phyloP scores from a whole-genome alignment of 1,140 invertebrate species.

The Nasonia vitripennis region DNA sequence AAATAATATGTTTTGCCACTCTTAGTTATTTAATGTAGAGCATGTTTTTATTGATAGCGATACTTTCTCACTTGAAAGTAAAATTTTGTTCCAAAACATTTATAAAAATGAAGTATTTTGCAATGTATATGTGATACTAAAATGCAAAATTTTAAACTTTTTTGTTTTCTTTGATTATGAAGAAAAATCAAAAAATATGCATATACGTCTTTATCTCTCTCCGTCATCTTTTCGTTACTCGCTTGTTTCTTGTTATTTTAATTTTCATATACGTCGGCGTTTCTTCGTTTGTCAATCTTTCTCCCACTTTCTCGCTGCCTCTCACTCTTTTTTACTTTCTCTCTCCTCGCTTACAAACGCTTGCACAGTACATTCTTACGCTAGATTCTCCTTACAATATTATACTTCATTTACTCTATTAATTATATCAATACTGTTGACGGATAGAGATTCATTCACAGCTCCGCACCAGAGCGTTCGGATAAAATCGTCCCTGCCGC shows the following conservation, averaged over 20 bases:
- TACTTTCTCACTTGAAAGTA: background rate
- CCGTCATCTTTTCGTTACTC: constrained; percentile 34
- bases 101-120: no score
- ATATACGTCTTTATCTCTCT: constrained; percentile 18
- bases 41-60: background rate
- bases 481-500: constrained; percentile 65
- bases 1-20: background rate
- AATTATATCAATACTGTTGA: constrained; percentile 77
- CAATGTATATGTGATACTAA: no score
- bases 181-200: constrained; percentile 1
- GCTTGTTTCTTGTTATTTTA: constrained; percentile 37
- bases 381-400: constrained; percentile 72
- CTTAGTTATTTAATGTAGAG: background rate
- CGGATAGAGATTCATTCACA: constrained; percentile 76
- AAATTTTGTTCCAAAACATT: background rate
- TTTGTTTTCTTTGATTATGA: constrained; percentile 16
- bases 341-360: constrained; percentile 60
- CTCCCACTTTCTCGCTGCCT: constrained; percentile 25
- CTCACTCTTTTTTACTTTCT: constrained; percentile 46
- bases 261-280: constrained; percentile 43
- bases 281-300: constrained; percentile 32
- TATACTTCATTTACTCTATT: constrained; percentile 74
- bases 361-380: constrained; percentile 73
- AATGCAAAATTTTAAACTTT: background rate
- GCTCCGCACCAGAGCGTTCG: constrained; percentile 67